phyloP scores from a whole-genome alignment of 2,113 vertebrate species.

The Ia io region DNA sequence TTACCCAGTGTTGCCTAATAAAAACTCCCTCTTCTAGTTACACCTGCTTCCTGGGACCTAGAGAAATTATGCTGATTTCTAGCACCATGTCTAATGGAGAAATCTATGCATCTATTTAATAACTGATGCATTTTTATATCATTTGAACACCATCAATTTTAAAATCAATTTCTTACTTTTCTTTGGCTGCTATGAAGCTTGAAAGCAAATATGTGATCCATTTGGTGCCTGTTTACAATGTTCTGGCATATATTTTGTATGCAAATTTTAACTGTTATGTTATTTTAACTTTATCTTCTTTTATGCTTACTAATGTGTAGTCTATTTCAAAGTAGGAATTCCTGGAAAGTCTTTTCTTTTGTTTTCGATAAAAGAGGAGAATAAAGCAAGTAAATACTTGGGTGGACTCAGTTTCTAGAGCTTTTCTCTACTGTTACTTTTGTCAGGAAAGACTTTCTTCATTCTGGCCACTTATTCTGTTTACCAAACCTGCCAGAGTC shows the following conservation, averaged over 20 bases:
- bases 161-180: constrained; percentile 2
- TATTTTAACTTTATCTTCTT: not conserved
- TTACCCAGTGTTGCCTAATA: not conserved
- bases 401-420: not conserved
- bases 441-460: not conserved
- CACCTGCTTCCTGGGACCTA: not conserved
- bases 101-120: not conserved
- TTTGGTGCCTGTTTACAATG: not conserved
- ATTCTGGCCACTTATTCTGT: not conserved
- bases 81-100: not conserved
- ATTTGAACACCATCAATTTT: not conserved
- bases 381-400: not conserved
- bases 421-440: not conserved
- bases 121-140: not conserved
- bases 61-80: not conserved
- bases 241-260: not conserved
- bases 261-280: not conserved
- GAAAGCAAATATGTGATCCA: not conserved
- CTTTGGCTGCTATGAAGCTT: not conserved
- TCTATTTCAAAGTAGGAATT: not conserved
- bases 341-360: not conserved
- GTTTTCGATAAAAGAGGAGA: not conserved
- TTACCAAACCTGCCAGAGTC: not conserved
- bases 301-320: not conserved
- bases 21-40: not conserved